A percentile compares a stretch with the other conserved stretches of the same genome.
Conservation (phyloP, 2,888 invertebrate genomes). For the Limnephilus rhombicus region DNA sequence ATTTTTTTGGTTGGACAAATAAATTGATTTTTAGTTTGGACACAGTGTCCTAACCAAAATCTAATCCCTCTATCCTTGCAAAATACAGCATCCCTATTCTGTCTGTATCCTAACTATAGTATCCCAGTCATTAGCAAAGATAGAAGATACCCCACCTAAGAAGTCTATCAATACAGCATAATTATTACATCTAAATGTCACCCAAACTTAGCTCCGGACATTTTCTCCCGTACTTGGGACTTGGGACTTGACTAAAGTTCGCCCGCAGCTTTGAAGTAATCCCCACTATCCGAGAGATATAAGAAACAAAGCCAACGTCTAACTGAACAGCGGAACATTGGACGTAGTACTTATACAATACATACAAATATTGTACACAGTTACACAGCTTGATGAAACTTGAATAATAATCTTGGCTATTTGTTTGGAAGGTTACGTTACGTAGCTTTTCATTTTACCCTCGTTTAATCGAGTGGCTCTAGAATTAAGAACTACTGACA, state of each 20-base stretch:
- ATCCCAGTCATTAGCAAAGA: background rate
- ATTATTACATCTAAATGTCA: slow-evolving; percentile 41
- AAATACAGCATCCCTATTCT: background rate
- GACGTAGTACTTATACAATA: background rate
- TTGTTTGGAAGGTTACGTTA: background rate
- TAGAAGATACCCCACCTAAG: slow-evolving; percentile 25
- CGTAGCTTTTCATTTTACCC: background rate
- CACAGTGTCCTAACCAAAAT: background rate
- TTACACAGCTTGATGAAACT: background rate
- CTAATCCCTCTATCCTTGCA: background rate
- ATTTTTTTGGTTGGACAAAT: background rate
- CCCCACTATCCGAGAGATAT: background rate
- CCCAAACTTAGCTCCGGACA: slow-evolving; percentile 37
- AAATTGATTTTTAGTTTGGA: background rate
- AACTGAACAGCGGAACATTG: slow-evolving; percentile 11
- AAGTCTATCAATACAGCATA: slow-evolving; percentile 45
- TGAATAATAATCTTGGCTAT: background rate
- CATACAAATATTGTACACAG: no score
- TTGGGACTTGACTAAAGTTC: slow-evolving; percentile 20
- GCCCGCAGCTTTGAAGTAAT: slow-evolving; percentile 41
- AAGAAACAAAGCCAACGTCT: slow-evolving; percentile 28
- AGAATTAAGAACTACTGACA: background rate
- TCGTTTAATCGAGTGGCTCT: background rate
- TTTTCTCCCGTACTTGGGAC: slow-evolving; percentile 15
- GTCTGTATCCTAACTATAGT: background rate